Evolutionary conservation across 2,113 vertebrate species (phyloP).

Genomic region (Silurus asotus): DNA sequence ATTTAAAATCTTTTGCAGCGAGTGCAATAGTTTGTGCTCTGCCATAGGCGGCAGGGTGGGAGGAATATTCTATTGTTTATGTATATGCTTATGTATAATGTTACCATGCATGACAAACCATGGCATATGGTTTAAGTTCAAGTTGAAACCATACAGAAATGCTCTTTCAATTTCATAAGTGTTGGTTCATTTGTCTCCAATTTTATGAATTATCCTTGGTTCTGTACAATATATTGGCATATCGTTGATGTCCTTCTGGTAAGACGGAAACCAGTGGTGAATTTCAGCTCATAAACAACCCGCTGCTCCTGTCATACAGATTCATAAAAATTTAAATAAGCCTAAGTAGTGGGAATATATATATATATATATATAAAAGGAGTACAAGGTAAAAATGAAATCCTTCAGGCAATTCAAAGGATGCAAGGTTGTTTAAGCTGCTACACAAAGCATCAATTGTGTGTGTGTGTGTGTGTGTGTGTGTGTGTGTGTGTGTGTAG

Average conservation of each 20-base stretch:
- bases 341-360: not conserved
- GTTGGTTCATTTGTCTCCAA: not conserved
- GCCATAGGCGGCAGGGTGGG: constrained; percentile 18
- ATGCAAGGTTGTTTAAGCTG: constrained; percentile 8
- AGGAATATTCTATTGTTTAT: constrained; percentile 19
- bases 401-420: not conserved
- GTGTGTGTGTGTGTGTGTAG: not conserved
- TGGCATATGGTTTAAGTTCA: not conserved
- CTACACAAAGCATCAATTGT: not conserved
- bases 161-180: not conserved
- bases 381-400: not conserved
- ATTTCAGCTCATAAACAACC: constrained; percentile 6
- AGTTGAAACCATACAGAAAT: not conserved
- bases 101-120: not conserved
- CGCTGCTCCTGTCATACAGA: not conserved
- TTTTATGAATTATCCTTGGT: not conserved
- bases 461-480: constrained; percentile 6
- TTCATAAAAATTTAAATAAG: not conserved
- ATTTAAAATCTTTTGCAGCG: constrained; percentile 15
- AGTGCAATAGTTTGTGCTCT: constrained; percentile 9
- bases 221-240: not conserved
- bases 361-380: not conserved
- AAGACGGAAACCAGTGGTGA: not conserved
- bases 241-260: not conserved
- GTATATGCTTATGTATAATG: not conserved